Base-by-base conservation (phyloP, 2,113 vertebrate genomes). In the human region DNA sequence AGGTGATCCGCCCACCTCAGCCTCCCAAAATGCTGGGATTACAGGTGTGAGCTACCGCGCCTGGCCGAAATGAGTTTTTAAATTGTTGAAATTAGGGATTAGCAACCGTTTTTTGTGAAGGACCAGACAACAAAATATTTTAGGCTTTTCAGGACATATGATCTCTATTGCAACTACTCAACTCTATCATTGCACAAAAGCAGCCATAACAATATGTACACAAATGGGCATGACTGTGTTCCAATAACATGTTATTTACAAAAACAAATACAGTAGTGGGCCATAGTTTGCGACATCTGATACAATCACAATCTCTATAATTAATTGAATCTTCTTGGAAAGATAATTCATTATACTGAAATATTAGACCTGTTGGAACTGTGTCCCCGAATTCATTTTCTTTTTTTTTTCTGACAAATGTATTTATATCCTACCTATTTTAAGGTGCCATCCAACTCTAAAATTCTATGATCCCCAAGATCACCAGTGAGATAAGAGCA, bases 271-370 rank as follows among this genome's bases (percentile, higher is more conserved):
- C 14, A 61, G 68, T 48, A 91, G 70, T 57, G 55, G 40, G 57
- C 10, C 38, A 90, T 16, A n/a, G 25, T 89, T 81, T 84, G 32
- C n/a, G 6, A 48, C 38, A 35, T 88, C 45, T 43, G 35, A 86
- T 73, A 85, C 79, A 8, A 83, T 64, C 32, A 45, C 72, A 14
- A 86, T 66, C n/a, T 73, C 85, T 92, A 68, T 22, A 59, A 75
- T 27, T 94, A 59, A 92, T 86, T 93, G 64, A 94, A 85, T 45
- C 2, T 66, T 96, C 95, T 94, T 64, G 57, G 72, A 81, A 97
- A 94, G 87, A 64, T 2, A 96, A 83, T 72, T 96, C 43, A 94
- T 90, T 94, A 95, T 61, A 94, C 0, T 92, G 64, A 93, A 94
- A 97, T 90, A 88, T 52, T 45, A 95, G 43, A 76, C 22, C 14